phyloP scores from a whole-genome alignment of 2,113 vertebrate genomes.

The Callopanchax toddi region DNA sequence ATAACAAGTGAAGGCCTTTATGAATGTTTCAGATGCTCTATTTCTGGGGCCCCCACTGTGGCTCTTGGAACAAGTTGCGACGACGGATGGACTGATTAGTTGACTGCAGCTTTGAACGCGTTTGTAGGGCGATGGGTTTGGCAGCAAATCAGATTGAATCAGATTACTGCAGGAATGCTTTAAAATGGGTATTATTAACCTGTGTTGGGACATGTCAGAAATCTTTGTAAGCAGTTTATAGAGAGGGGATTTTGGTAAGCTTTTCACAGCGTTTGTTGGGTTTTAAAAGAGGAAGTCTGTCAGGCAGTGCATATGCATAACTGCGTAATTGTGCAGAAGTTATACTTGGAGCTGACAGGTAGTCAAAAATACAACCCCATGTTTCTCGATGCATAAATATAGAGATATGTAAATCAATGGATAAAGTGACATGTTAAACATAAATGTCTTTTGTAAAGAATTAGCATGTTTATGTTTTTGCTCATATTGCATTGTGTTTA shows the following conservation, averaged over 20 bases:
- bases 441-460: background rate
- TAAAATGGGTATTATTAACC: conserved; percentile 35
- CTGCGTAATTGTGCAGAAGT: conserved; percentile 12
- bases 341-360: conserved; percentile 12
- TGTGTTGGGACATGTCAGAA: conserved; percentile 55
- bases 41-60: conserved; percentile 54
- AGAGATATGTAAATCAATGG: conserved; percentile 1
- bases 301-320: conserved; percentile 48
- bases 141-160: conserved; percentile 29
- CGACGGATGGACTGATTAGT: conserved; percentile 53
- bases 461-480: conserved; percentile 1
- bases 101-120: conserved; percentile 21
- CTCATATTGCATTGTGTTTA: conserved; percentile 2
- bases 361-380: background rate
- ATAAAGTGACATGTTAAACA: conserved; percentile 7
- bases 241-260: conserved; percentile 50
- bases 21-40: conserved; percentile 75
- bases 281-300: conserved; percentile 31
- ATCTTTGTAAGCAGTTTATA: conserved; percentile 64
- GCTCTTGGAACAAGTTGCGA: conserved; percentile 49
- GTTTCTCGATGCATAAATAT: background rate
- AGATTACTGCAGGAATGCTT: conserved; percentile 43
- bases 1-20: conserved; percentile 68
- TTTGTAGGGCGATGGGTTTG: conserved; percentile 41
- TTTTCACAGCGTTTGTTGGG: conserved; percentile 30